Percentiles rank a stretch among this genome's conserved stretches.
Evolutionary conservation across 2,888 invertebrate species (phyloP).

Genomic region (Sabatieria punctata): DNA sequence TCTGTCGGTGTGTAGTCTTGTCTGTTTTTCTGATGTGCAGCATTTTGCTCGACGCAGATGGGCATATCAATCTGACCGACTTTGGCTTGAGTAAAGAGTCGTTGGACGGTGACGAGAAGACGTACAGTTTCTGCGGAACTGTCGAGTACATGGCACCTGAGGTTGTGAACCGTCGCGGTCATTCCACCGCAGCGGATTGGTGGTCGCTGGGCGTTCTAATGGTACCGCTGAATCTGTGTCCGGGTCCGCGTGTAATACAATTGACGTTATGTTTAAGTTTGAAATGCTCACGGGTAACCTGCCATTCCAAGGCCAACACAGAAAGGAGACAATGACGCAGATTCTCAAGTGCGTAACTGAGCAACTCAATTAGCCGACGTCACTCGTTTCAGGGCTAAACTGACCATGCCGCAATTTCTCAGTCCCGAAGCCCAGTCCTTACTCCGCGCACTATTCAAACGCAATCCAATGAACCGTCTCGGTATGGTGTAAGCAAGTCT

Average conservation of each 20-base stretch:
- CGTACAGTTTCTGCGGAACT: constrained; percentile 67
- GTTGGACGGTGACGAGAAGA: constrained; percentile 54
- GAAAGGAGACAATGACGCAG: constrained; percentile 96
- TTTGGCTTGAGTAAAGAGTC: constrained; percentile 95
- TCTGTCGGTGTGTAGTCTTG: background rate
- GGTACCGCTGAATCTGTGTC: constrained; percentile 40
- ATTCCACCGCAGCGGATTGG: constrained; percentile 97
- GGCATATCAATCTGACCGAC: constrained; percentile 94
- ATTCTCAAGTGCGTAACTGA: constrained; percentile 55
- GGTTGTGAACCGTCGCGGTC: constrained; percentile 90
- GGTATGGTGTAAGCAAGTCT: too few relatives aligned
- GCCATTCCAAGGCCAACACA: constrained; percentile 85
- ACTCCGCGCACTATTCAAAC: constrained; percentile 79
- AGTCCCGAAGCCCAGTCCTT: constrained; percentile 88
- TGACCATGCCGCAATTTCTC: constrained; percentile 93
- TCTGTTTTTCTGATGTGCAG: constrained; percentile 33
- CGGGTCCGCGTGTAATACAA: background rate
- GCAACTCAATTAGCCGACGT: background rate
- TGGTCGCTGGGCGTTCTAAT: constrained; percentile 97
- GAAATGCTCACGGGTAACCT: constrained; percentile 97
- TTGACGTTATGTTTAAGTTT: constrained; percentile 44
- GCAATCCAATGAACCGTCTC: constrained; percentile 74
- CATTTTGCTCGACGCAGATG: constrained; percentile 75
- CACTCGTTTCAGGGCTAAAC: constrained; percentile 51
- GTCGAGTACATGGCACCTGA: constrained; percentile 94